A percentile compares a stretch with the other conserved stretches of the same genome.
phyloP scores from a whole-genome alignment of 2,888 invertebrate species.

The Dromius quadrimaculatus region DNA sequence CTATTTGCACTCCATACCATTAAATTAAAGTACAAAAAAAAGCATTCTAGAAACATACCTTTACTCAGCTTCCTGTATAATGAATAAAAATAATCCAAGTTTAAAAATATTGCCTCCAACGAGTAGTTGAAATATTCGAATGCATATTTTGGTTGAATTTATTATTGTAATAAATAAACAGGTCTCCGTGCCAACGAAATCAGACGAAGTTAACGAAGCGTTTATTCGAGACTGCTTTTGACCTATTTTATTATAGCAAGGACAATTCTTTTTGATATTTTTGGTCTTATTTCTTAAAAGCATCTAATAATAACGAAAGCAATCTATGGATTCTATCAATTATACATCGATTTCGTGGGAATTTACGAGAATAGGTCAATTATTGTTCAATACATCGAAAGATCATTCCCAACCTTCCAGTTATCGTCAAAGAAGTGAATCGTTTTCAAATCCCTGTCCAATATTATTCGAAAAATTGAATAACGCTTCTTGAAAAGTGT shows the following conservation, averaged over 20 bases:
- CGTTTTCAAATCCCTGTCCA: too few species aligned
- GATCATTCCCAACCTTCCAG: too few species aligned
- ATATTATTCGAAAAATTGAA: too few species aligned
- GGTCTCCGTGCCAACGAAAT: conserved; percentile 50
- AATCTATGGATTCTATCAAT: too few species aligned
- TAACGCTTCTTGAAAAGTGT: too few species aligned
- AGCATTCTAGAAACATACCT: too few species aligned
- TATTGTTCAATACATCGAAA: too few species aligned
- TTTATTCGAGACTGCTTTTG: conserved; percentile 48
- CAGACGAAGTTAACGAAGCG: conserved; percentile 52
- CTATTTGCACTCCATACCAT: background rate
- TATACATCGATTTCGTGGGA: too few species aligned
- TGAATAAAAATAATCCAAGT: conserved; percentile 12
- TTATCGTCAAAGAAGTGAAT: too few species aligned
- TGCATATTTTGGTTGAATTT: conserved; percentile 47
- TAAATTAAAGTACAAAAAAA: background rate
- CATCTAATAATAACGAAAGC: too few species aligned
- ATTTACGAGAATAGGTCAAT: too few species aligned
- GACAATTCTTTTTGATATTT: conserved; percentile 38
- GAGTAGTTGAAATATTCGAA: conserved; percentile 27
- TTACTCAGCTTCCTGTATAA: conserved; percentile 1
- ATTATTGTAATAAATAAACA: conserved; percentile 52
- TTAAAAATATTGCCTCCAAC: conserved; percentile 31
- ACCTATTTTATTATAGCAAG: conserved; percentile 40
- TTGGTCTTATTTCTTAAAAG: too few species aligned